Evolutionary conservation across 2,113 vertebrate species (phyloP).

Genomic region (Nannospalax galili): DNA sequence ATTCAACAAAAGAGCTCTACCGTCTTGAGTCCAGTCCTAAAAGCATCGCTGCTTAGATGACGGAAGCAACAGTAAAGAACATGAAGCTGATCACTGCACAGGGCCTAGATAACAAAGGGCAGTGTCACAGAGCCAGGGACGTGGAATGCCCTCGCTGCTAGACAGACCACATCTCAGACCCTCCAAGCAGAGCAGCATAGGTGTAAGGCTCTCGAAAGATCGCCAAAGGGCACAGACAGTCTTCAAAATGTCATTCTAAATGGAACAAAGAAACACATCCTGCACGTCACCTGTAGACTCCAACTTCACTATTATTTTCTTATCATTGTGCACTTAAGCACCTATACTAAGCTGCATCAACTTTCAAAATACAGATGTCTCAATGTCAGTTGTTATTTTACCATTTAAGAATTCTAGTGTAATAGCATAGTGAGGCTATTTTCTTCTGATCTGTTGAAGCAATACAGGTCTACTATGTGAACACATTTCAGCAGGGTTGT

Average conservation of each 20-base stretch:
- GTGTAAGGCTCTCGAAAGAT: background rate
- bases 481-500: background rate
- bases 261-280: background rate
- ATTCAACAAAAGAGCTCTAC: background rate
- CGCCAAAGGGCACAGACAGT: background rate
- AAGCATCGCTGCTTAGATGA: background rate
- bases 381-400: background rate
- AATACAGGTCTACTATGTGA: background rate
- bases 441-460: background rate
- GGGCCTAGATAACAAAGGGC: fast-evolving
- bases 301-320: background rate
- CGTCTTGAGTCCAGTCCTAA: background rate
- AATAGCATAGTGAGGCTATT: background rate
- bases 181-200: background rate
- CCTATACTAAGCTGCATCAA: background rate
- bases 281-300: background rate
- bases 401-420: background rate
- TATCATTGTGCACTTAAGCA: background rate
- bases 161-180: too few species aligned
- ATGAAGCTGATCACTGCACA: background rate
- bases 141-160: background rate
- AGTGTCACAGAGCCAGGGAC: background rate
- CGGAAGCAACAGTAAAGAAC: background rate
- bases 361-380: background rate
- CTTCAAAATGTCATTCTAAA: background rate